Base-by-base conservation (phyloP, 1,140 invertebrate species). In the Neodiprion fabricii region DNA sequence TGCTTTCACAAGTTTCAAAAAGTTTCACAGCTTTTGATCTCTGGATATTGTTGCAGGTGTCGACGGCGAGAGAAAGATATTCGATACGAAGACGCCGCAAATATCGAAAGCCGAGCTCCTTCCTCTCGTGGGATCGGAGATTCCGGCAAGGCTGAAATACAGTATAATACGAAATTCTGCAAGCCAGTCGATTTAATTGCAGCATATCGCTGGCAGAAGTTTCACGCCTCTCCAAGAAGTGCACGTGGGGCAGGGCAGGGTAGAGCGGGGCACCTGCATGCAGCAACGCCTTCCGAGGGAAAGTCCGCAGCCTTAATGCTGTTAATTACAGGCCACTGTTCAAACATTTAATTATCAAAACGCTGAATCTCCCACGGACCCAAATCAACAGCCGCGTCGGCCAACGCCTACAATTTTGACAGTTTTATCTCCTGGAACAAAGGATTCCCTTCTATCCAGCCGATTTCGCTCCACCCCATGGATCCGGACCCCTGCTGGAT, bases 171-270 rank as follows among this genome's bases (percentile, higher is more conserved):
- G 76, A 61, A 75, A 82, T 78, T 77, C 75, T 71, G 70, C 72
- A 77, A 78, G 77, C 82, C 80, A 83, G 82, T 85, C 82, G 80
- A 81, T 84, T 83, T 85, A 85, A 86, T 84, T 84, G 81, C 79
- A 83, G 53, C 81, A 85, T 85, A 85, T 83, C 81, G 72, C 73
- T 53, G 40, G 70, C 72, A 76, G 76, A 79, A 80, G 79, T 72
- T 80, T 71, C 71, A 70, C 78, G 47, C 75, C 53, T 69, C 67
- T 74, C 23, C 28, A 5, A 68, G 67, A 75, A 80, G 82, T 79
- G 78, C 76, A 79, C 77, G 77, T 79, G 71, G 65, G 23, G 74
- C 28, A 40, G 53, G 11, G 28, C 28, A 40, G 28, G 28, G 28
- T 2, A 40, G 28, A 40, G 28, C 28, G 5, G 28, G 48, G 48